A percentile compares a stretch with the other conserved stretches of the same genome.
These are phyloP conservation scores for Bicyclus anynana DNA, from an alignment of 1,140 invertebrate genomes.

Conservation along the genomic window DNA sequence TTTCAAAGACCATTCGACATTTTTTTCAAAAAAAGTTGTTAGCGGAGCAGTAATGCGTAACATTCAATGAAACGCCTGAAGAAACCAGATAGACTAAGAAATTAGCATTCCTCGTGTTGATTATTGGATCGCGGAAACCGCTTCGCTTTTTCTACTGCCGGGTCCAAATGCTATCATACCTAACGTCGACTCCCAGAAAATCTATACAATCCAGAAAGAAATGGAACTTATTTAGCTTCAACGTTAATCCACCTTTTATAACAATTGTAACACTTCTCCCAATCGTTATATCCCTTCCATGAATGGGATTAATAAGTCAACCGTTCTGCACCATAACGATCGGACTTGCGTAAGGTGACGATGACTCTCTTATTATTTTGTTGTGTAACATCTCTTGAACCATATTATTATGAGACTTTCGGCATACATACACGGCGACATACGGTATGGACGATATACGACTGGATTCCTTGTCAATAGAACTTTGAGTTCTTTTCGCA, in stretches of 20 bases:
- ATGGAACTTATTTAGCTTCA: constrained; percentile 23
- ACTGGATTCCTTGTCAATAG: constrained; percentile 6
- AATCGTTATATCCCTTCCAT: constrained; percentile 3
- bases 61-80: constrained; percentile 22
- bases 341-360: constrained; percentile 15
- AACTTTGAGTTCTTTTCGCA: not conserved
- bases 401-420: constrained; percentile 4
- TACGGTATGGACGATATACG: constrained; percentile 10
- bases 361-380: constrained; percentile 13
- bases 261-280: constrained; percentile 9
- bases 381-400: constrained; percentile 15
- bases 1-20: constrained; percentile 13
- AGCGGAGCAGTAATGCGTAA: constrained; percentile 16
- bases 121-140: constrained; percentile 14
- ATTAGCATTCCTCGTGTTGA: constrained; percentile 11
- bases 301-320: constrained; percentile 10
- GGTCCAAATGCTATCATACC: not conserved
- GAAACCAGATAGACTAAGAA: constrained; percentile 16
- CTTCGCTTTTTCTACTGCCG: not conserved
- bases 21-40: constrained; percentile 16
- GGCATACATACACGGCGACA: constrained; percentile 1
- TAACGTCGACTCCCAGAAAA: constrained; percentile 5
- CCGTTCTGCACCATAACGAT: constrained; percentile 19
- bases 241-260: constrained; percentile 10
- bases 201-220: constrained; percentile 17